Base-by-base conservation (phyloP, 2,888 invertebrate genomes). In the Xestia xanthographa region DNA sequence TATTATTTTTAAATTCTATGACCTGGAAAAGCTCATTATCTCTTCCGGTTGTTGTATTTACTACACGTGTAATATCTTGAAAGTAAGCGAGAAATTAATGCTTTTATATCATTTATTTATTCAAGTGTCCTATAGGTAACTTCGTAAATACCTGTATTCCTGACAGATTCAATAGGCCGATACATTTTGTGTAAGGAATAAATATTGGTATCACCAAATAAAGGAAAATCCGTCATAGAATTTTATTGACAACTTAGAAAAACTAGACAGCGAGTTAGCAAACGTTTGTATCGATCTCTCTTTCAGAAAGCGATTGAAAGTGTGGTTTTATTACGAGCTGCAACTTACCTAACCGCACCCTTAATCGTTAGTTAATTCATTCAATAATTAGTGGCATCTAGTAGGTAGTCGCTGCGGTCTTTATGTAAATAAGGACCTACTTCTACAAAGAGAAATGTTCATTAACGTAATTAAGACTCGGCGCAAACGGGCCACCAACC, bases 371-470 rank as follows among this genome's bases (percentile, higher is more conserved):
- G 38, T 43, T 65, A 53, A 65, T 76, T 45, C 65, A 74, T 48
- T 12, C 53, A 56, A 38, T 38, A 45, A 56, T 65, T 56, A 45
- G 17, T 29, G n/a, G 6, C 34, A 26, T 43, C 14, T 17, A 53
- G n/a, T 3, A 60, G 12, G 43, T 22, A 26, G 17, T 58, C 77
- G 43, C 22, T 34, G 60, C 22, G 43, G 60, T 43, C 34, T 77
- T 45, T 78, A 77, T 68, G 22, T 60, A 45, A 77, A 78, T 62
- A 6, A 67, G 34, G 6, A 50, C 43, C 17, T 53, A 48, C 41
- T 60, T 56, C 14, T 48, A 41, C n/a, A 29, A 66, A 78, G 38
- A 62, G 3, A 26, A 67, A 60, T 50, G 14, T 45, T 68, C 34
- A 34, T 26, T 77, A 53, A 53, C 26, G 48, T 48, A 60, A 50